Conservation (phyloP, 2,888 invertebrate species). For the Plagodis pulveraria region DNA sequence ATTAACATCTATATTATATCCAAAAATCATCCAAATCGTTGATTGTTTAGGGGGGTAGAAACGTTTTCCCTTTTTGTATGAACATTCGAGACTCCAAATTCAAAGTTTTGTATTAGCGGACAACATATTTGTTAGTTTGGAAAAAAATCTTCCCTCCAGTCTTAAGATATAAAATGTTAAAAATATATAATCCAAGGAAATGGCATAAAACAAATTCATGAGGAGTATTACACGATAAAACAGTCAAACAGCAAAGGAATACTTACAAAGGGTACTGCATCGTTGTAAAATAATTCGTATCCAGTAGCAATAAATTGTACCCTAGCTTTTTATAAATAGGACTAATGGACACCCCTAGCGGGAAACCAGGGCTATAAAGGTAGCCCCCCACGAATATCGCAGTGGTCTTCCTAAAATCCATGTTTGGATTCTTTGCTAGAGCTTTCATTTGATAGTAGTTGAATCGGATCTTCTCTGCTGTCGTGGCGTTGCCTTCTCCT, state of each 20-base stretch:
- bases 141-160: too few species aligned
- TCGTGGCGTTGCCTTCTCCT: slow-evolving; percentile 35
- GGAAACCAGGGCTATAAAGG: slow-evolving; percentile 56
- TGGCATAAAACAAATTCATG: too few species aligned
- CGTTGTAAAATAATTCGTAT: slow-evolving; percentile 58
- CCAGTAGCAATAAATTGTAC: slow-evolving; percentile 60
- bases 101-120: too few species aligned
- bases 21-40: too few species aligned
- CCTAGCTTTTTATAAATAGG: slow-evolving; percentile 52
- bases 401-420: slow-evolving; percentile 59
- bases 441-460: slow-evolving; percentile 51
- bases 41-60: too few species aligned
- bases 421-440: slow-evolving; percentile 47
- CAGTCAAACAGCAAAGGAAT: background rate
- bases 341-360: slow-evolving; percentile 43
- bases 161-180: too few species aligned
- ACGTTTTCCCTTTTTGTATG: too few species aligned
- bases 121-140: too few species aligned
- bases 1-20: too few species aligned
- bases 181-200: too few species aligned
- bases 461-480: slow-evolving; percentile 47
- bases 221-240: too few species aligned
- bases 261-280: slow-evolving; percentile 67
- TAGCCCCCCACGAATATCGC: slow-evolving; percentile 63
- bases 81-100: too few species aligned